Evolutionary conservation across 35 echinoderm and acorn worm species (phyloP), one percentile per base, ranked within the genome.

Genomic region (Lytechinus pictus): DNA sequence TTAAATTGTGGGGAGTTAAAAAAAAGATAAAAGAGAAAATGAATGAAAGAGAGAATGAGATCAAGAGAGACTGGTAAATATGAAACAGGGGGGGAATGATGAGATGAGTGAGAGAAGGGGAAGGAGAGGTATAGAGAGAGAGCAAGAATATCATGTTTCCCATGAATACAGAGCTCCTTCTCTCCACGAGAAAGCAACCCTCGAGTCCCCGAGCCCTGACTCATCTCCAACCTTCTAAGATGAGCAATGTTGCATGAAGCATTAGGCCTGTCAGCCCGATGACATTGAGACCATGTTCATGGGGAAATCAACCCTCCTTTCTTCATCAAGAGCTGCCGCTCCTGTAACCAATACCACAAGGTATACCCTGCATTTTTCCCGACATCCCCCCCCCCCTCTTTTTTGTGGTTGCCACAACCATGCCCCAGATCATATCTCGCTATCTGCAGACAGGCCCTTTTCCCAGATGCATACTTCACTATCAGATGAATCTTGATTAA

Each of bases 171-270:
- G 24, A 71, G 12, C 61, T 71, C 61, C 14, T 9, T 57, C 11
- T 57, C 55, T 57, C 55, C 55, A 11, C 8, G 55, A 57, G 55
- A 57, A 11, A 57, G 56, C 33, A 44, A 44, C 33, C 33, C 33
- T 44, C 33, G 33, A 60, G 57, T 60, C 57, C 57, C 16, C 57
- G 10, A 16, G 14, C 21, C 19, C 66, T 79, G 66, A 79, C 66
- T 79, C 66, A 79, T 79, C 66, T n/a, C n/a, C 66, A 79, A 79
- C 66, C 66, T 79, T 79, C 66, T 79, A 79, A 79, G 66, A 79
- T n/a, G 2, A 79, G 19, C 66, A 79, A 79, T 79, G 66, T 79
- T 79, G 66, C 66, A 79, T 79, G 66, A 79, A 79, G 66, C 66
- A 79, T 79, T 24, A 79, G 19, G 66, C 14, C 66, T 79, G 66